Base-by-base conservation (phyloP, 2,797 vertebrate genomes). In the Pantherophis alleghaniensis region DNA sequence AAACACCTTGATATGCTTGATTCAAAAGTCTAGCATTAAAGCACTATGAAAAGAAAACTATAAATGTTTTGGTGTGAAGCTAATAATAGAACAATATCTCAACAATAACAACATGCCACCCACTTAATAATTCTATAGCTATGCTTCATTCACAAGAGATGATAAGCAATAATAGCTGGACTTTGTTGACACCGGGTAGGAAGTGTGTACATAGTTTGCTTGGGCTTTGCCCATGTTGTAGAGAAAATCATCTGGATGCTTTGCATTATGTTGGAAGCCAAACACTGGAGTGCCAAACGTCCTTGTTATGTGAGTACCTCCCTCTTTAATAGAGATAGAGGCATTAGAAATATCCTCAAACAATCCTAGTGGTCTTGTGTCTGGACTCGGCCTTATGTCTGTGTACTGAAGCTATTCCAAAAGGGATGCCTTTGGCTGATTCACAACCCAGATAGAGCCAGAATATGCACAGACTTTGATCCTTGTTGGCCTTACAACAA, bases 401-500 rank as follows among this genome's bases (percentile, higher is more conserved):
- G 0, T 87, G 83, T 37, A 88, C 92, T 92, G 74, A 91, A 53
- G 89, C 37, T 11, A 12, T 61, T 92, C 90, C 61, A 83, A 37
- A 14, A 89, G 89, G 92, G 83, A 94, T 96, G 93, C 92, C 79
- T 91, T 13, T 96, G 92, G 92, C 32, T 91, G 90, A 92, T 1
- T 90, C 74, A 61, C 51, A 89, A 66, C 89, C 53, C 74, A 61
- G 92, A 56, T 83, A 93, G 94, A 93, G 92, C 20, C 89, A 94
- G 37, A 95, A 94, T 95, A 96, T 94, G 74, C 14, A 74, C 4
- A 24, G 87, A 55, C 79, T 92, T 7, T 79, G 37, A 94, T 61
- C 42, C 28, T 86, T 92, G 94, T 93, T 94, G 93, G 94, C 93
- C 89, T 86, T 69, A 92, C 59, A 93, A 96, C 95, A 96, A 95